These are phyloP conservation scores for Lepeophtheirus nordmannii DNA, from an alignment of 2,888 invertebrate genomes.

Conservation along the genomic window DNA sequence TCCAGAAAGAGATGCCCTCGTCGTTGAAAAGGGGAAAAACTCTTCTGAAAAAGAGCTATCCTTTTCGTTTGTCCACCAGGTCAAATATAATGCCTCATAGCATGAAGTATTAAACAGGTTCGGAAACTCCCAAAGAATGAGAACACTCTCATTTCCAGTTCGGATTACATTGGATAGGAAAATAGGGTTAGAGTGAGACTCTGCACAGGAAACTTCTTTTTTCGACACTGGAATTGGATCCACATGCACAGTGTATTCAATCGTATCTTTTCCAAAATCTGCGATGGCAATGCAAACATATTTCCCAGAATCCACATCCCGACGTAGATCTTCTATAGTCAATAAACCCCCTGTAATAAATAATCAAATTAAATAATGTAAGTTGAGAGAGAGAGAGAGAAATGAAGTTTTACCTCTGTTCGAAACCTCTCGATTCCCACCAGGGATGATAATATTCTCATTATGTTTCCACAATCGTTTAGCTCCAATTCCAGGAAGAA, in stretches of 20 bases:
- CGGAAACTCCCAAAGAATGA: constrained; percentile 9
- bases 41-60: constrained; percentile 4
- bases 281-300: constrained; percentile 8
- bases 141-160: neutral
- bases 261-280: constrained; percentile 13
- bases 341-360: neutral
- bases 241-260: constrained; percentile 4
- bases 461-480: constrained; percentile 19
- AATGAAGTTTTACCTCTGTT: constrained; percentile 1
- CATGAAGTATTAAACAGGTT: constrained; percentile 10
- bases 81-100: neutral
- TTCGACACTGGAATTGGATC: neutral
- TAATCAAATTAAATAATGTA: too few species aligned
- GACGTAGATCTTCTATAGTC: neutral
- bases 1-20: neutral
- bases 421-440: neutral
- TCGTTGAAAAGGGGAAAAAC: neutral
- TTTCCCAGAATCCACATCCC: constrained; percentile 15
- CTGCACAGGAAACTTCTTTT: neutral
- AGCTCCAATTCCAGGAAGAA: constrained; percentile 11
- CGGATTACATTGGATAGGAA: neutral
- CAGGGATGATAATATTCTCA: neutral
- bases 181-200: neutral
- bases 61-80: constrained; percentile 18
- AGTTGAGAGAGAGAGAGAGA: neutral